Conservation (phyloP, 2,797 vertebrate genomes). For the Hirundo rustica region DNA sequence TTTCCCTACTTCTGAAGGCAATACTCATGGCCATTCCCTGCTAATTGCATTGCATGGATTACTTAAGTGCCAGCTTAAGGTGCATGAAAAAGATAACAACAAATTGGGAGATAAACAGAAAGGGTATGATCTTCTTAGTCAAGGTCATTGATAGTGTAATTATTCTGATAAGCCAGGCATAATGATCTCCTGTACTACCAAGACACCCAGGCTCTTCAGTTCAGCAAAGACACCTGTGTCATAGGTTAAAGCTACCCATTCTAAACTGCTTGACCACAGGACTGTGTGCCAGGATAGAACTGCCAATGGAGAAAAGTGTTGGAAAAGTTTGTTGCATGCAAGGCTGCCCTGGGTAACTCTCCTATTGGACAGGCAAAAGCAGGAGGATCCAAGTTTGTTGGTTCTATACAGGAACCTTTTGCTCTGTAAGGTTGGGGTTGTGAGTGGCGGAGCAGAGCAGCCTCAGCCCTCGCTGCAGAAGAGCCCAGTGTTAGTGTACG, state of each 20-base stretch:
- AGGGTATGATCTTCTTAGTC: conserved; percentile 67
- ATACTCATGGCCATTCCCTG: conserved; percentile 51
- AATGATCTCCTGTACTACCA: conserved; percentile 33
- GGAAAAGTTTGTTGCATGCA: background rate
- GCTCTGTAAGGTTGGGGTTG: accelerated
- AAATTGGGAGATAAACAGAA: conserved; percentile 53
- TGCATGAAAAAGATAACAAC: conserved; percentile 72
- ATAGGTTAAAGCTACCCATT: background rate
- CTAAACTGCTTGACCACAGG: background rate
- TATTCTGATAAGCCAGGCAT: conserved; percentile 65
- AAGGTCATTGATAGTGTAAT: conserved; percentile 72
- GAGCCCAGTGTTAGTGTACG: accelerated
- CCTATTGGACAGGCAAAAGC: background rate
- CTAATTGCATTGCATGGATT: conserved; percentile 71
- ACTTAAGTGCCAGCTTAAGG: conserved; percentile 34
- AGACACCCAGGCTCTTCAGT: conserved; percentile 28
- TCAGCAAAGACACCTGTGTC: background rate
- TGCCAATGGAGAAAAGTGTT: background rate
- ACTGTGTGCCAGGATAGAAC: no score
- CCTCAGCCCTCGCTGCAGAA: background rate
- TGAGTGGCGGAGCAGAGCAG: background rate
- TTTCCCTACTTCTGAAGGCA: conserved; percentile 6
- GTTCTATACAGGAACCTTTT: background rate
- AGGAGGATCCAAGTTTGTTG: background rate
- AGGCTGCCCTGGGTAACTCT: background rate